Base-by-base conservation (phyloP, 2,888 invertebrate genomes). In the Cheiracanthium punctorium region DNA sequence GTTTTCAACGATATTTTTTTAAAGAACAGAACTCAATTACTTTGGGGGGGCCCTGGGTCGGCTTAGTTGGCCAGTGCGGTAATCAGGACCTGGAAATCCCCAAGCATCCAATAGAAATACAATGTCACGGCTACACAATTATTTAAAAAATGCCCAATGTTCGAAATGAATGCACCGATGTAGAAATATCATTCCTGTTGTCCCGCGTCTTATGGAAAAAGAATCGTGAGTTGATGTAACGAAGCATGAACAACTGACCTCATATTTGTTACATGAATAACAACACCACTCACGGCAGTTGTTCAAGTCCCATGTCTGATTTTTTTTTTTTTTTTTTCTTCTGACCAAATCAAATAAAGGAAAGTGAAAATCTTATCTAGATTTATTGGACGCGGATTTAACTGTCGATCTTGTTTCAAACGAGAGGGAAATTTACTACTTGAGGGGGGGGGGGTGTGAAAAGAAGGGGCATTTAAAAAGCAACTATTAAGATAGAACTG, bases 261-360 rank as follows among this genome's bases (percentile, higher is more conserved):
- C 43, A 73, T 73, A 73, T 52, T 73, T 73, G 52, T 73, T 32
- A 73, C 73, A 52, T 52, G 73, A 73, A 52, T 73, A 43, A 73
- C 17, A 20, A 43, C 37, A 10, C 1, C 14, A 12, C 33, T 8
- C 17, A 29, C n/a, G 29, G 65, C 69, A 69, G 8, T 28, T 20
- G 69, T 69, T 69, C 33, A 17, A 24, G 24, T 58, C 17, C 48
- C 48, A 48, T 58, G 58, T 24, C 24, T 58, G 24, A 58, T 58
- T 58, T 58, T 58, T 58, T 24, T 37, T 10, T 7, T 10, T 37
- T 24, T 58, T 58, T 58, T 58, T 58, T 24, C 10, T 10, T 7
- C 37, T 37, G 37, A 17, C 4, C 24, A 8, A 58, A 58, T 58
- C 58, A 24, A 58, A 58, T 20, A 58, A 58, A 58, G 24, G 58